A percentile compares a stretch with the other conserved stretches of the same genome.
Evolutionary conservation across 1,140 invertebrate species (phyloP).

Genomic region (Apis mellifera): DNA sequence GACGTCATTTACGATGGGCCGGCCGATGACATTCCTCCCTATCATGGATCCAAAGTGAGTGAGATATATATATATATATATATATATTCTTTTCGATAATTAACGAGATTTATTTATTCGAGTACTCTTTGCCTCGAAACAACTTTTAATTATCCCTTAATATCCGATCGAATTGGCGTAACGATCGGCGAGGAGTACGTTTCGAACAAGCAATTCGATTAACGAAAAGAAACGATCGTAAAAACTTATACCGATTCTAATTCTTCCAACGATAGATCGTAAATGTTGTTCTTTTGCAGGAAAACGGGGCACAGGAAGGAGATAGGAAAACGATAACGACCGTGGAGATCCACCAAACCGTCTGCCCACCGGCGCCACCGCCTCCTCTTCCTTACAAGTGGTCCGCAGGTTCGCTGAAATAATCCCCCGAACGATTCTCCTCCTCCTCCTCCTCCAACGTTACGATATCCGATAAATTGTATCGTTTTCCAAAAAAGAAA

Average conservation of each 20-base stretch:
- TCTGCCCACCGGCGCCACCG: conserved; percentile 77
- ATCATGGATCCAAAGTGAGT: conserved; percentile 62
- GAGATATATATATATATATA: no score
- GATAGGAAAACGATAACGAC: conserved; percentile 77
- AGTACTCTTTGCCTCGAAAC: neutral
- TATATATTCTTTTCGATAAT: conserved; percentile 3
- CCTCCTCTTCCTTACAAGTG: conserved; percentile 78
- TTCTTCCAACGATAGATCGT: no score
- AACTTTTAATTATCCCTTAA: neutral
- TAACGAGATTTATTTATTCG: neutral
- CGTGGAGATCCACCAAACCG: conserved; percentile 77
- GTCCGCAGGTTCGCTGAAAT: conserved; percentile 71
- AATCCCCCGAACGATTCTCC: neutral
- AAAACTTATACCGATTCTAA: neutral
- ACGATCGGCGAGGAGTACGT: neutral
- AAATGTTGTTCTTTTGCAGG: conserved; percentile 54
- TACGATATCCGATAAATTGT: neutral
- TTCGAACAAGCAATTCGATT: neutral
- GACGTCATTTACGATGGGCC: conserved; percentile 71
- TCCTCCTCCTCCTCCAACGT: no score
- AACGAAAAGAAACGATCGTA: conserved; percentile 8
- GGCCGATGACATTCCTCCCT: conserved; percentile 63
- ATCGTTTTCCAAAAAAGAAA: no score
- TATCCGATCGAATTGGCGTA: conserved; percentile 13
- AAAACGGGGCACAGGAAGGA: conserved; percentile 68